Evolutionary conservation across 2,888 invertebrate genomes (phyloP).

Genomic region (Epiblema foenella): DNA sequence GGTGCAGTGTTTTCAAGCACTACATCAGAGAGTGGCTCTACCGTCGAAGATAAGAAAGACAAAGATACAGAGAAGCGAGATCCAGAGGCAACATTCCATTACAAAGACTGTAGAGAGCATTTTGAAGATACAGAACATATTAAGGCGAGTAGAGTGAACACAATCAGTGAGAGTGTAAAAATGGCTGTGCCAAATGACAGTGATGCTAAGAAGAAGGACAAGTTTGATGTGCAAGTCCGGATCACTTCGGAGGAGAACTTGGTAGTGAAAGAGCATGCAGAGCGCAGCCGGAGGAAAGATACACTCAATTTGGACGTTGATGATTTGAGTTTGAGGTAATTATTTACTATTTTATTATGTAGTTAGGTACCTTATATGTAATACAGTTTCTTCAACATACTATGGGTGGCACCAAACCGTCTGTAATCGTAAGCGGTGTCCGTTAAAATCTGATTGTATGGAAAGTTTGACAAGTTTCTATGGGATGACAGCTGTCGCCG

Average conservation of each 20-base stretch:
- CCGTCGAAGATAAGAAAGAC: conserved; percentile 56
- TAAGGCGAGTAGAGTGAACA: conserved; percentile 62
- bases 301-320: conserved; percentile 83
- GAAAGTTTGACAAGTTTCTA: no score
- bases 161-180: conserved; percentile 72
- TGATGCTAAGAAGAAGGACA: conserved; percentile 75
- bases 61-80: conserved; percentile 53
- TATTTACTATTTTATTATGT: conserved; percentile 27
- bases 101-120: conserved; percentile 64
- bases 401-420: no score
- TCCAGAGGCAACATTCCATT: conserved; percentile 55
- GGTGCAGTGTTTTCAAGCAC: conserved; percentile 68
- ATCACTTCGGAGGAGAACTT: conserved; percentile 81
- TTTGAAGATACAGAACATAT: conserved; percentile 61
- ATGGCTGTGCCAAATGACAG: conserved; percentile 81
- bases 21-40: conserved; percentile 74
- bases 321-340: conserved; percentile 81
- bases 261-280: conserved; percentile 71
- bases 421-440: no score
- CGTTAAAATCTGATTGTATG: no score
- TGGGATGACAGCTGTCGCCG: no score
- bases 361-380: no score
- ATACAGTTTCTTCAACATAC: no score
- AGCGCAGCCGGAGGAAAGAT: conserved; percentile 68
- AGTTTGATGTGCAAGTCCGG: conserved; percentile 80